Base-by-base conservation (phyloP, 1,140 invertebrate genomes). In the Conopomorpha cramerella region DNA sequence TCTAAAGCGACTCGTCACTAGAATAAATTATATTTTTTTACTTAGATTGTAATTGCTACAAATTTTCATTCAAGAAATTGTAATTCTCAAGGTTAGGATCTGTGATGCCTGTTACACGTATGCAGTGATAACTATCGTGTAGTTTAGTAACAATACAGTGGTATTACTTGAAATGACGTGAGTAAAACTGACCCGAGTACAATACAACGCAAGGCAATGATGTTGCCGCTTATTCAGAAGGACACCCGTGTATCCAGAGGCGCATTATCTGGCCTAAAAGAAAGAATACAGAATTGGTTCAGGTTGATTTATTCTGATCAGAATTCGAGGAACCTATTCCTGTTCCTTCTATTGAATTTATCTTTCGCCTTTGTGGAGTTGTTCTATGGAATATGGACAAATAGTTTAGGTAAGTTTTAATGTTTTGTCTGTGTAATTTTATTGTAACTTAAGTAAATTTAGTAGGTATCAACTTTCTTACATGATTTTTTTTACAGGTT, bases 311-410 rank as follows among this genome's bases (percentile, higher is more conserved):
- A 96, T 63, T 88, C 93, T 1, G 95, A 99, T 68, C 85, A 85
- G 58, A 95, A 92, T 67, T 96, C 93, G 2, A 85, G 93, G 51
- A 97, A 98, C 78, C 80, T 99, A 43, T 96, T 98, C 67, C 77
- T 96, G n/a, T 98, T 99, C 62, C 82, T 98, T 0, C 41, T 96
- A 28, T 78, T 99, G 6, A 99, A 98, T 77, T 82, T 98, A 40
- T 93, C 92, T 2, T 96, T 96, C 78, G 94, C 96, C 2, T 98
- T 98, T 80, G 93, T 99, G 10, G 96, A 98, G 77, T 79, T 99
- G 33, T 83, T 89, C 34, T 99, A 98, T 79, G 96, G 96, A 39
- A 84, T 96, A 48, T 95, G 88, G 92, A 96, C 94, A 36, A 99
- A 98, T 76, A 98, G 95, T 66, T 84, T 90, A 79, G 88, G 85